Evolutionary conservation across 2,888 invertebrate species (phyloP).

Genomic region (Unio delphinus): DNA sequence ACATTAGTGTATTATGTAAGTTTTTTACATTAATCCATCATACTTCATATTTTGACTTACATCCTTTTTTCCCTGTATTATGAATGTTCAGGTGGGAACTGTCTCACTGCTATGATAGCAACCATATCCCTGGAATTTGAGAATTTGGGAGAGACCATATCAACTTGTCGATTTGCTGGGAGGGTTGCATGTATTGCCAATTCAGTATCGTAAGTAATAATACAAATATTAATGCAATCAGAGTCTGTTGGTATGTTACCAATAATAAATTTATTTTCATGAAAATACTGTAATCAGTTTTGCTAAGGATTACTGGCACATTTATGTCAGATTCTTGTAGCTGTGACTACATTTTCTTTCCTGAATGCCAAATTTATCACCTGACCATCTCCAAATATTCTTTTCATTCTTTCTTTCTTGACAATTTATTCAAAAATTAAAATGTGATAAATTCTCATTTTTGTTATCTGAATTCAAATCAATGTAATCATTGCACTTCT

Average conservation of each 20-base stretch:
- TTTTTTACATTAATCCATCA: neutral
- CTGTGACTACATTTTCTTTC: too few species aligned
- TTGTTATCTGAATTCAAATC: neutral
- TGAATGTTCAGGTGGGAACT: constrained; percentile 61
- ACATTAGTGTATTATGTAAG: too few species aligned
- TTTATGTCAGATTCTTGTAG: too few species aligned
- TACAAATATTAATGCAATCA: neutral
- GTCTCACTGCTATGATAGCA: constrained; percentile 68
- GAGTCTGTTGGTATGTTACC: too few species aligned
- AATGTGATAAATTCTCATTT: neutral
- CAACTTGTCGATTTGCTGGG: constrained; percentile 67
- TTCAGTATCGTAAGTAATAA: constrained; percentile 56
- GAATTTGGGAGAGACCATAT: constrained; percentile 65
- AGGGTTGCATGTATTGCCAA: constrained; percentile 67
- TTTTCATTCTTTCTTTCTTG: neutral
- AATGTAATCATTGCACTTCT: neutral
- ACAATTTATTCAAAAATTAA: neutral
- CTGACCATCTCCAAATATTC: too few species aligned
- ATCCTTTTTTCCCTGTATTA: neutral
- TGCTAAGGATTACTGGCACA: too few species aligned
- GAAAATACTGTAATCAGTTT: too few species aligned
- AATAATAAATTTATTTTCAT: too few species aligned
- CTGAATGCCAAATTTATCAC: too few species aligned
- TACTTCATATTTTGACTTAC: neutral
- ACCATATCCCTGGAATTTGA: constrained; percentile 62